Percentiles rank a stretch among this genome's conserved stretches.
phyloP scores from a whole-genome alignment of 1,140 invertebrate species.

The Heliconius nattereri region DNA sequence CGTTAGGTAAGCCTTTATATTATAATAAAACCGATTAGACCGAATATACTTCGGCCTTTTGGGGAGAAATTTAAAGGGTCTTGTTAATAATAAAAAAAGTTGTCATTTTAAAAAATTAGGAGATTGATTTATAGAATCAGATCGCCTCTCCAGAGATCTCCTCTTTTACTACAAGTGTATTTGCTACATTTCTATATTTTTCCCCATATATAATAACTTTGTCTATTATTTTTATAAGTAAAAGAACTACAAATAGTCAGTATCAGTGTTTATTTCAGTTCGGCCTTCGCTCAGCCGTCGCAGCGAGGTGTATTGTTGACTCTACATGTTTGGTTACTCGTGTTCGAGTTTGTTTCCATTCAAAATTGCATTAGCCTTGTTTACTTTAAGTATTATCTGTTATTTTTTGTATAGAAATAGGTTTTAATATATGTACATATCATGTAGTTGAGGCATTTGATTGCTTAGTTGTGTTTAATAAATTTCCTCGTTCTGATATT shows the following conservation, averaged over 20 bases:
- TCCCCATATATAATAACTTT: too few species aligned
- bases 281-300: neutral
- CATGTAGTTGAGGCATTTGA: too few species aligned
- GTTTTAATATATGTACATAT: neutral
- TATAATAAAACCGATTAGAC: constrained; percentile 20
- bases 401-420: neutral
- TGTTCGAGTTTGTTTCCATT: constrained; percentile 6
- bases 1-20: constrained; percentile 29
- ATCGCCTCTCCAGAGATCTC: too few species aligned
- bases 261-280: neutral
- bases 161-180: neutral
- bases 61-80: neutral
- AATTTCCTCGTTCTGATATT: too few species aligned
- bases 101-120: too few species aligned
- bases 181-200: neutral
- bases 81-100: neutral
- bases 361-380: constrained; percentile 5
- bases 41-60: neutral
- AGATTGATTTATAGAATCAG: too few species aligned
- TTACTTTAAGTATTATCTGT: neutral
- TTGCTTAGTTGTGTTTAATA: neutral
- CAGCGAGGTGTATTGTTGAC: constrained; percentile 4
- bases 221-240: neutral
- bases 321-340: neutral
- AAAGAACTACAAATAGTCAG: neutral